phyloP scores from a whole-genome alignment of 1,140 invertebrate species.

The Cheumatopsyche charites region DNA sequence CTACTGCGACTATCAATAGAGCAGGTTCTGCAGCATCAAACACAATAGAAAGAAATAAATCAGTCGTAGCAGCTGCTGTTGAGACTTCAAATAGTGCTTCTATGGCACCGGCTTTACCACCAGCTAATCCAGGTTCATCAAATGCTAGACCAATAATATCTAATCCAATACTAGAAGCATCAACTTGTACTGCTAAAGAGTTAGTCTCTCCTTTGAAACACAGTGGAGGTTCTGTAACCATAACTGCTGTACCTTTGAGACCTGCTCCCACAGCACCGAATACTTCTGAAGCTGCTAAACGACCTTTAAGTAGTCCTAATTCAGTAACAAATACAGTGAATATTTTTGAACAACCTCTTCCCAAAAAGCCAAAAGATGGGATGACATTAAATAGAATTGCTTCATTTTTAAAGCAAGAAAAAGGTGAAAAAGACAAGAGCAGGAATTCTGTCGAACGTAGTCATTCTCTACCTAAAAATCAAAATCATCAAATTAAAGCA shows the following conservation, averaged over 20 bases:
- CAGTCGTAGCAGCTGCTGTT: slow-evolving; percentile 49
- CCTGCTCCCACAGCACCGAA: slow-evolving; percentile 62
- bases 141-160: slow-evolving; percentile 75
- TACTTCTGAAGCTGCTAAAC: slow-evolving; percentile 52
- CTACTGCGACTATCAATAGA: slow-evolving; percentile 49
- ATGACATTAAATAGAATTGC: slow-evolving; percentile 73
- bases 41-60: slow-evolving; percentile 49
- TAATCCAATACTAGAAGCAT: slow-evolving; percentile 77
- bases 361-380: slow-evolving; percentile 62
- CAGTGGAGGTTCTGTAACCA: slow-evolving; percentile 52
- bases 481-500: slow-evolving; percentile 64
- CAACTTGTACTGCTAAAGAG: slow-evolving; percentile 78
- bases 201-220: slow-evolving; percentile 63
- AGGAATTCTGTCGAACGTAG: slow-evolving; percentile 63
- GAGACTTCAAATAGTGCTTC: slow-evolving; percentile 58
- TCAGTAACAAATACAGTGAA: slow-evolving; percentile 54
- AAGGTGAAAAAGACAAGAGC: slow-evolving; percentile 62
- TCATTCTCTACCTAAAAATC: slow-evolving; percentile 65
- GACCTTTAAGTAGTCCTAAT: slow-evolving; percentile 63
- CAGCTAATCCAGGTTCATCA: slow-evolving; percentile 61
- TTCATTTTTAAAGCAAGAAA: slow-evolving; percentile 74
- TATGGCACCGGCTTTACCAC: slow-evolving; percentile 65
- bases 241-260: slow-evolving; percentile 62
- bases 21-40: slow-evolving; percentile 45
- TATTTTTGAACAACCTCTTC: slow-evolving; percentile 54